A percentile compares a stretch with the other conserved stretches of the same genome.
These are phyloP conservation scores for Chamaedrilus cognettii DNA, from an alignment of 2,888 invertebrate genomes.

Conservation along the genomic window DNA sequence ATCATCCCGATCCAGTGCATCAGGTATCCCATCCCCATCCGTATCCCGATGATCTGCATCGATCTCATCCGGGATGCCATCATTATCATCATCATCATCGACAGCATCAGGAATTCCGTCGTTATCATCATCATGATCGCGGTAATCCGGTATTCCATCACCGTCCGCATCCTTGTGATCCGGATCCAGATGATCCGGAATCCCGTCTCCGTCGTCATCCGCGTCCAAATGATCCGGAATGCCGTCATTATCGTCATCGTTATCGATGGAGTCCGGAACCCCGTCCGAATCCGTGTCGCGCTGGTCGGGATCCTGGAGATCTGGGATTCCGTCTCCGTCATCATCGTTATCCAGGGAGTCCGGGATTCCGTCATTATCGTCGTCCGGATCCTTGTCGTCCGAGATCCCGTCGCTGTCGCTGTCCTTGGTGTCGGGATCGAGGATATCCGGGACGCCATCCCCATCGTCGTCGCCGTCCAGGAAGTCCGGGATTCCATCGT, in stretches of 20 bases:
- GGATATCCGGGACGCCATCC: conserved; percentile 42
- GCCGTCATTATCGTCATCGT: conserved; percentile 39
- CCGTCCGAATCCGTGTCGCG: conserved; percentile 44
- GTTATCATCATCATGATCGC: conserved; percentile 24
- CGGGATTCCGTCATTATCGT: conserved; percentile 44
- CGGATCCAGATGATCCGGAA: too few species aligned
- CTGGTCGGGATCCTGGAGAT: conserved; percentile 29
- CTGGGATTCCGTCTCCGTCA: too few species aligned
- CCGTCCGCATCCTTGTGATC: too few species aligned
- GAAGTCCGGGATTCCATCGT: conserved; percentile 32
- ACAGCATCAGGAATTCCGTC: conserved; percentile 44
- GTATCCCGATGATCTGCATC: conserved; percentile 23
- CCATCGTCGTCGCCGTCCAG: conserved; percentile 41
- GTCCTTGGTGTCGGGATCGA: conserved; percentile 37
- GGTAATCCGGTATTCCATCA: too few species aligned
- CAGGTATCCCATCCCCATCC: conserved; percentile 52
- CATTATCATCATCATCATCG: too few species aligned
- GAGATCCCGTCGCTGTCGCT: conserved; percentile 47
- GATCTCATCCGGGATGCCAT: too few species aligned
- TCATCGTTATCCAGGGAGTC: conserved; percentile 40
- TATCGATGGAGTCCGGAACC: conserved; percentile 28
- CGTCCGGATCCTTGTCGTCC: too few species aligned
- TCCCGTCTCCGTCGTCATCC: conserved; percentile 22
- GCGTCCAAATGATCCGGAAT: too few species aligned
- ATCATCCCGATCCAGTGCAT: conserved; percentile 38